Base-by-base conservation (phyloP, 2,113 vertebrate genomes). In the Notothenia rossii region DNA sequence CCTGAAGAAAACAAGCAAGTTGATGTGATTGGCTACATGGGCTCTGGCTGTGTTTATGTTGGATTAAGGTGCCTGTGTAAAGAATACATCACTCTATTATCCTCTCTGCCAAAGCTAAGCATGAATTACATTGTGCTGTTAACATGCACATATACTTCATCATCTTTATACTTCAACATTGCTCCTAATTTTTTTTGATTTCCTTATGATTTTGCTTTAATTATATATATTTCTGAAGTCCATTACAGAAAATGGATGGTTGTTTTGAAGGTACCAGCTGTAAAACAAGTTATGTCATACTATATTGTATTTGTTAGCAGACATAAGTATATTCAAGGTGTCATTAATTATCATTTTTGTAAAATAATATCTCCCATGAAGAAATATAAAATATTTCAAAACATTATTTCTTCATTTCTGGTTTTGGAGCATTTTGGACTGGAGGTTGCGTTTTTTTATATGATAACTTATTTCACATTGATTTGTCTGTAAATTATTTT, bases 61-160 rank as follows among this genome's bases (percentile, higher is more conserved):
- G 74, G 59, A 84, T 82, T 75, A 75, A 59, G 40, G 77, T 15
- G 62, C 56, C 62, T 72, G 66, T 17, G 49, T 76, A 29, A 74
- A 83, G 54, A 72, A 61, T 3, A 20, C 20, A 20, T 8, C 1
- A 1, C 45, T 81, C 40, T 48, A 25, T 70, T 13, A 20, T 60
- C 45, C 53, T 65, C 36, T 43, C 29, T 33, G 77, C 36, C 36
- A 22, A 17, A 56, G 29, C 18, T 13, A 53, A 67, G 36, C 51
- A 20, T 9, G 7, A 25, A 22, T n/a, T 3, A 62, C 0, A 48
- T 10, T 69, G 49, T 36, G 54, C 4, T 29, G 20, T 68, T 25
- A 61, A 66, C 22, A 43, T 54, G 46, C 55, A 56, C 9, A 36
- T 43, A 5, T 7, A 7, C 33, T 61, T 40, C 6, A 43, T 61